A percentile compares a stretch with the other conserved stretches of the same genome.
Evolutionary conservation across 2,797 vertebrate species (phyloP).

Genomic region (Micropoecilia bifurca): DNA sequence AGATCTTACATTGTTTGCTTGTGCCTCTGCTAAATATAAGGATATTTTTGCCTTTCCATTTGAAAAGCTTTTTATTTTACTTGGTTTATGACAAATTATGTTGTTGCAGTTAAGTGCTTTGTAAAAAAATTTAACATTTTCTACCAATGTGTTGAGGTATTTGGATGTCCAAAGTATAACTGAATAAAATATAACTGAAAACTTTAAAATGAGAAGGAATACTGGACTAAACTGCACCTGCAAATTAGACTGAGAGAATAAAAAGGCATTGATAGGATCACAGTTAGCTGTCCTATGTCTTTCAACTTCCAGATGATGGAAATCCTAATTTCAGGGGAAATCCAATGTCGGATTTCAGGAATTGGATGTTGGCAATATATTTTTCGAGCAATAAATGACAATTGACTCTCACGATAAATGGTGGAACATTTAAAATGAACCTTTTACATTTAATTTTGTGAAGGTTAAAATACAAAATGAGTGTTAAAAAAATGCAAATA

Average conservation of each 20-base stretch:
- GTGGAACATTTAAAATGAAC: not conserved
- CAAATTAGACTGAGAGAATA: not conserved
- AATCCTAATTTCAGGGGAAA: not conserved
- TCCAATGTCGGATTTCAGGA: not conserved
- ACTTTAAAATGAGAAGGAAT: not conserved
- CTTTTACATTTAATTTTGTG: not conserved
- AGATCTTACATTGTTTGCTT: not conserved
- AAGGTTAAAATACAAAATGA: not conserved
- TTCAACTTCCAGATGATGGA: not conserved
- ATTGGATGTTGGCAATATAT: not conserved
- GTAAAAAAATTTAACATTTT: not conserved
- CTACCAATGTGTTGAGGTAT: not conserved
- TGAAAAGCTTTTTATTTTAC: not conserved
- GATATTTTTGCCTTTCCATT: not conserved
- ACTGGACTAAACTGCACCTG: not conserved
- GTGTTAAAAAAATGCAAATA: not conserved
- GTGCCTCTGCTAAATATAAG: not conserved
- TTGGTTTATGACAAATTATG: not conserved
- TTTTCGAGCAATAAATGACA: not conserved
- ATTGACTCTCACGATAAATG: not conserved
- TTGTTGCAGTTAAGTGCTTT: not conserved
- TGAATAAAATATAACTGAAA: not conserved
- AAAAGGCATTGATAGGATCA: not conserved
- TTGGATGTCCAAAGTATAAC: not conserved
- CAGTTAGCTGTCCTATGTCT: not conserved